Conservation (phyloP, 2,888 invertebrate genomes). For the Conistra vaccinii region DNA sequence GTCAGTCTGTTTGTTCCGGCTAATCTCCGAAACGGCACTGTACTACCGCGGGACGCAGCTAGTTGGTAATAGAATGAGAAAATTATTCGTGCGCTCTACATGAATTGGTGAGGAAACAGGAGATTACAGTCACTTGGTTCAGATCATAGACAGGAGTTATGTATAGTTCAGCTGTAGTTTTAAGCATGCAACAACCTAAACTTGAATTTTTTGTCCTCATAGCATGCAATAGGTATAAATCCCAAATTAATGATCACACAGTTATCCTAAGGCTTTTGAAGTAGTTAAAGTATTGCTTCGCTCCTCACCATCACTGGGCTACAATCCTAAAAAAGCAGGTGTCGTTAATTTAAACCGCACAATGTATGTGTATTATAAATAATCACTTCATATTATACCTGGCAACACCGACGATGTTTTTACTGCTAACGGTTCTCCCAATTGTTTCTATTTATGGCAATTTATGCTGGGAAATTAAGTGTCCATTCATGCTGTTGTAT, state of each 20-base stretch:
- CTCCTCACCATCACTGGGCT: neutral
- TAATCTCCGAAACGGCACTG: no score
- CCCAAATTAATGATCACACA: neutral
- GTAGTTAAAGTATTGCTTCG: constrained; percentile 3
- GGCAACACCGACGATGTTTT: constrained; percentile 40
- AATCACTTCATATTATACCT: constrained; percentile 75
- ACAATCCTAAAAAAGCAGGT: constrained; percentile 62
- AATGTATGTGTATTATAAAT: constrained; percentile 74
- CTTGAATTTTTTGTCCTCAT: no score
- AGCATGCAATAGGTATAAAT: no score
- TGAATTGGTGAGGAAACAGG: no score
- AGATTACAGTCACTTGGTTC: no score
- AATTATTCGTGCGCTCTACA: no score
- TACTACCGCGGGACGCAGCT: no score
- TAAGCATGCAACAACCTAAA: no score
- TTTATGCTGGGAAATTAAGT: constrained; percentile 33
- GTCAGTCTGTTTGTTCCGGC: no score
- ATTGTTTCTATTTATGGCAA: constrained; percentile 62
- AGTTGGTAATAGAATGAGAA: no score
- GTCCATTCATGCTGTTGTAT: constrained; percentile 26
- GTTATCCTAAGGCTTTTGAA: neutral
- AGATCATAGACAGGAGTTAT: no score
- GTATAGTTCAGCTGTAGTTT: no score
- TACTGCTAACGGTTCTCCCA: constrained; percentile 56
- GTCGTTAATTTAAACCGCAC: constrained; percentile 81